These are phyloP conservation scores for Colistium nudipinnis DNA, from an alignment of 2,113 vertebrate genomes.

Conservation along the genomic window DNA sequence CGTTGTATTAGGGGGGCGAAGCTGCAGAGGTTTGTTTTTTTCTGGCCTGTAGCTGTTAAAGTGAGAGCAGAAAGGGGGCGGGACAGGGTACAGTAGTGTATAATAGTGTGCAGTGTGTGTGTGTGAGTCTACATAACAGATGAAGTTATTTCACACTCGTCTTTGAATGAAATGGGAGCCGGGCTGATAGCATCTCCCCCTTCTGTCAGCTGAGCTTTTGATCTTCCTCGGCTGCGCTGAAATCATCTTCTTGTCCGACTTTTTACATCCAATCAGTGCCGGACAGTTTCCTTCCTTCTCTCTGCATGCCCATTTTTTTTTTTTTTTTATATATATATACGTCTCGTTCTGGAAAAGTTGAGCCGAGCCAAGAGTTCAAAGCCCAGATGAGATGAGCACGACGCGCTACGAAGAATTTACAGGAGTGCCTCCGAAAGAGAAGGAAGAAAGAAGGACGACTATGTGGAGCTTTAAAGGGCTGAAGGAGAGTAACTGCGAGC, in stretches of 20 bases:
- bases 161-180: constrained; percentile 77
- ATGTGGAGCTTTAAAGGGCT: constrained; percentile 32
- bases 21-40: constrained; percentile 24
- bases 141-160: constrained; percentile 81
- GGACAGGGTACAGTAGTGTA: constrained; percentile 62
- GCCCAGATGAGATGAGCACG: constrained; percentile 72
- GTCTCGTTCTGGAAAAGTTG: constrained; percentile 58
- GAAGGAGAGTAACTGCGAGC: constrained; percentile 29
- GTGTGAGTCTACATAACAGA: constrained; percentile 73
- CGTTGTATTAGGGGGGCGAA: constrained; percentile 51
- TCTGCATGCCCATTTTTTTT: constrained; percentile 73
- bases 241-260: constrained; percentile 77
- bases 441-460: constrained; percentile 40
- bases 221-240: constrained; percentile 72
- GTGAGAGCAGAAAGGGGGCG: constrained; percentile 55
- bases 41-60: constrained; percentile 59
- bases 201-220: constrained; percentile 74
- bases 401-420: constrained; percentile 68
- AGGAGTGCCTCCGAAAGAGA: constrained; percentile 57
- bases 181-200: constrained; percentile 70
- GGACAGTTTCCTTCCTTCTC: constrained; percentile 74
- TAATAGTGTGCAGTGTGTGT: constrained; percentile 72
- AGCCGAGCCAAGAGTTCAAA: constrained; percentile 75
- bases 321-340: no score
- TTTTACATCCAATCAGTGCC: constrained; percentile 78